These are phyloP conservation scores for Anoplopoma fimbria DNA, from an alignment of 2,113 vertebrate species.

Conservation along the genomic window DNA sequence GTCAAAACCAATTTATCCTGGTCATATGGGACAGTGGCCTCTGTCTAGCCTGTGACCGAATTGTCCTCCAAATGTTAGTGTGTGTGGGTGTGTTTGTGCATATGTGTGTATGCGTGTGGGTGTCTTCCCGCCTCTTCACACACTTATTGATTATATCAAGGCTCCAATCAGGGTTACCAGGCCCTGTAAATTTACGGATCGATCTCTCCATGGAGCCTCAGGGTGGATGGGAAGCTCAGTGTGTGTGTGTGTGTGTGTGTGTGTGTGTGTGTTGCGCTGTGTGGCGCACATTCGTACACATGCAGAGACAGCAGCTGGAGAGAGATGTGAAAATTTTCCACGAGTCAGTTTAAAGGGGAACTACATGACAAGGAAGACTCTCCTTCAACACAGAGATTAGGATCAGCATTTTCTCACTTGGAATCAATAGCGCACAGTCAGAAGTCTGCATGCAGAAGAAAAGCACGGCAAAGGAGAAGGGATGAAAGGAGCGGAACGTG, in stretches of 20 bases:
- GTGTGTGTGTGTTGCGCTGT: conserved; percentile 7
- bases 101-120: conserved; percentile 7
- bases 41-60: conserved; percentile 30
- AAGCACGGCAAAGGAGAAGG: not conserved
- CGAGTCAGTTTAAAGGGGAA: conserved; percentile 2
- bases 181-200: conserved; percentile 65
- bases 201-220: conserved; percentile 54
- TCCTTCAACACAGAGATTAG: conserved; percentile 13
- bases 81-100: not conserved
- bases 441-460: conserved; percentile 11
- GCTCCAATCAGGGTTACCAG: conserved; percentile 65
- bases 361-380: not conserved
- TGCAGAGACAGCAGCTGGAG: conserved; percentile 9
- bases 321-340: conserved; percentile 23
- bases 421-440: conserved; percentile 46
- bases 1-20: conserved; percentile 16
- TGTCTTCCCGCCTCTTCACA: conserved; percentile 42
- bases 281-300: conserved; percentile 10
- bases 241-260: conserved; percentile 14
- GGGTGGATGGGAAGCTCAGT: conserved; percentile 26
- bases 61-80: conserved; percentile 27
- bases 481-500: conserved; percentile 45
- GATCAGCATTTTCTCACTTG: conserved; percentile 52
- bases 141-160: conserved; percentile 64
- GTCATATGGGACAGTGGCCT: conserved; percentile 48